Percentiles rank a stretch among this genome's conserved stretches.
phyloP scores from a whole-genome alignment of 2,888 invertebrate genomes.

The Nomada ruficornis region DNA sequence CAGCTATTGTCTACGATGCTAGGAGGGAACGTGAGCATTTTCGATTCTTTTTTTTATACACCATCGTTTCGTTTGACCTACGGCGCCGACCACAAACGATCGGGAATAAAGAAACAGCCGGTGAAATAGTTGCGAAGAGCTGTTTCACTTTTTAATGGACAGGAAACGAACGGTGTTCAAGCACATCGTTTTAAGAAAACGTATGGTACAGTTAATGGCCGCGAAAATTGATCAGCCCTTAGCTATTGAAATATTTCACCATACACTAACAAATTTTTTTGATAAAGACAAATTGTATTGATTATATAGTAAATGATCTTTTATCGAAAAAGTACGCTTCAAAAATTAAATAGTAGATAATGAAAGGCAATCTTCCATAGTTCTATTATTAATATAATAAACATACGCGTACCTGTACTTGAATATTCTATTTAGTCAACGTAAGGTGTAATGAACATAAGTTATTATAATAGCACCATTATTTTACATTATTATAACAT shows the following conservation, averaged over 20 bases:
- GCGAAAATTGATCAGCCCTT: conserved; percentile 74
- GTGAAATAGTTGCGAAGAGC: conserved; percentile 62
- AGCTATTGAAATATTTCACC: conserved; percentile 17
- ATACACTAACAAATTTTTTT: conserved; percentile 13
- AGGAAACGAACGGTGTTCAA: conserved; percentile 72
- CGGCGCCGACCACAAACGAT: conserved; percentile 78
- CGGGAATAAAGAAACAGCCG: conserved; percentile 77
- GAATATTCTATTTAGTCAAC: too few species aligned
- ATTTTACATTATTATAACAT: too few species aligned
- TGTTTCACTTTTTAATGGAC: conserved; percentile 48
- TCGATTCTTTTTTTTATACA: conserved; percentile 46
- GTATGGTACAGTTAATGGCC: conserved; percentile 68
- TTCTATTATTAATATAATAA: too few species aligned
- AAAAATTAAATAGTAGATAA: too few species aligned
- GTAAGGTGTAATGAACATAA: too few species aligned
- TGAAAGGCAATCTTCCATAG: too few species aligned
- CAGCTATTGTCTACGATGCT: neutral
- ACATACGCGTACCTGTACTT: too few species aligned
- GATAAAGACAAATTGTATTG: neutral
- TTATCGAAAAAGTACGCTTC: too few species aligned
- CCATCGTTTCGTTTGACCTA: conserved; percentile 26
- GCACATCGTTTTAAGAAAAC: conserved; percentile 74
- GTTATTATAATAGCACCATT: too few species aligned
- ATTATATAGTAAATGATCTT: neutral
- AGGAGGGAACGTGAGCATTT: conserved; percentile 20